phyloP scores from a whole-genome alignment of 2,888 invertebrate species.

The Drosophila hamatofila region DNA sequence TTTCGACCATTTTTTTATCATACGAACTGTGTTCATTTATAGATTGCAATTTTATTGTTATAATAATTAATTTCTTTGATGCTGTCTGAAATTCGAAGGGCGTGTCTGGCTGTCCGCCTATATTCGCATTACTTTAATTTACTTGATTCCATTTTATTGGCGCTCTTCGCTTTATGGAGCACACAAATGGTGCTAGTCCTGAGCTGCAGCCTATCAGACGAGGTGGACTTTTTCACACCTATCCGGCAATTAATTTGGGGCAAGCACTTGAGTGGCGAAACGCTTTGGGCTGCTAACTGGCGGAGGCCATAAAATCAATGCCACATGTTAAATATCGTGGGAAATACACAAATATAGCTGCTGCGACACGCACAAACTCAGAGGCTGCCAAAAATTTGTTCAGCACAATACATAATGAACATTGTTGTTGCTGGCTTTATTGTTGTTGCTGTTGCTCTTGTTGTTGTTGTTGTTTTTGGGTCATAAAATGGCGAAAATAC shows the following conservation, averaged over 20 bases:
- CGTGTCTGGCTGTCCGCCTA: neutral
- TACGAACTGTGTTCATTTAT: neutral
- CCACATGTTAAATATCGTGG: constrained; percentile 80
- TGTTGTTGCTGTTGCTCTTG: constrained; percentile 38
- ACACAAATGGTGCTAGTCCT: neutral
- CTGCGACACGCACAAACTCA: constrained; percentile 25
- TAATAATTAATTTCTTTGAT: neutral
- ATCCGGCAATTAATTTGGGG: constrained; percentile 51
- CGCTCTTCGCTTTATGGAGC: neutral
- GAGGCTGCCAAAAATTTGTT: constrained; percentile 63
- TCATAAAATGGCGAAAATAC: constrained; percentile 76
- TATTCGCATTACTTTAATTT: neutral
- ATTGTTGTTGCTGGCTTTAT: constrained; percentile 30
- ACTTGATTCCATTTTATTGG: constrained; percentile 1
- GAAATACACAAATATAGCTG: constrained; percentile 62
- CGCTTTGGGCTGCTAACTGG: constrained; percentile 20
- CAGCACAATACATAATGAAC: constrained; percentile 68
- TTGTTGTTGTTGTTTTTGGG: constrained; percentile 56
- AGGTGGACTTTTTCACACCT: constrained; percentile 47
- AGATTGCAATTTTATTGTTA: neutral
- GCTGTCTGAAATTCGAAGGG: neutral
- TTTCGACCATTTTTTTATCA: neutral
- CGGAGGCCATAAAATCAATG: constrained; percentile 70
- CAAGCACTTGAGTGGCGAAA: constrained; percentile 32
- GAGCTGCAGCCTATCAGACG: neutral